Percentiles rank a stretch among this genome's conserved stretches.
Conservation (phyloP, 2,113 vertebrate species). For the Onychorhynchus coronatus region DNA sequence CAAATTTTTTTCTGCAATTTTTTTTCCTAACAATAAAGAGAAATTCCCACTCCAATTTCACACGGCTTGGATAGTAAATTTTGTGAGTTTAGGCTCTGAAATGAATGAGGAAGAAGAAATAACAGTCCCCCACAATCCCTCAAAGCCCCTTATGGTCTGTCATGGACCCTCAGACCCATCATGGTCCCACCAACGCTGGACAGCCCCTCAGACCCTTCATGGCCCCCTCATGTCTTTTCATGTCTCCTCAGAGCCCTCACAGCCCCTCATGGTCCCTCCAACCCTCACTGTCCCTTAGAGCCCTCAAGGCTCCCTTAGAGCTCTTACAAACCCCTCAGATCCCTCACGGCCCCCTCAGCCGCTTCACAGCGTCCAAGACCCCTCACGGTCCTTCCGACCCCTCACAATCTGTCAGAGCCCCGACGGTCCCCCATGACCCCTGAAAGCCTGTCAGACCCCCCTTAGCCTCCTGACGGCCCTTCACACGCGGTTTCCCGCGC, state of each 20-base stretch:
- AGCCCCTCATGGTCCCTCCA: neutral
- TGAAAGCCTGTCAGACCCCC: neutral
- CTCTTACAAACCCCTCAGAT: neutral
- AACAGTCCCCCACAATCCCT: no score
- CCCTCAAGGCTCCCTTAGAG: no score
- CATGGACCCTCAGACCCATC: neutral
- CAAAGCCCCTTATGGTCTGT: no score
- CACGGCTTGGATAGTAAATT: neutral
- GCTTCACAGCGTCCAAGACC: neutral
- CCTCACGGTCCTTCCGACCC: neutral
- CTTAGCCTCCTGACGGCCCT: no score
- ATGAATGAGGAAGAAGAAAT: neutral
- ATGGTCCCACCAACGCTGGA: neutral
- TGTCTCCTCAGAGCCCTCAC: neutral
- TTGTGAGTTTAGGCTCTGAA: neutral
- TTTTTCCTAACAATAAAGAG: neutral
- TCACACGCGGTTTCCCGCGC: neutral
- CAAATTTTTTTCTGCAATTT: rapidly evolving
- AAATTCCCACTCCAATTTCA: rapidly evolving
- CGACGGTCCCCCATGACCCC: neutral
- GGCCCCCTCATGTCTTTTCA: no score
- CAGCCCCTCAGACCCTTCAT: neutral
- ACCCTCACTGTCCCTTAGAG: no score
- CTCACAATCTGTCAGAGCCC: neutral
- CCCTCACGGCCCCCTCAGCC: no score